Base-by-base conservation (phyloP, 2,113 vertebrate species). In the Recurvirostra avosetta region DNA sequence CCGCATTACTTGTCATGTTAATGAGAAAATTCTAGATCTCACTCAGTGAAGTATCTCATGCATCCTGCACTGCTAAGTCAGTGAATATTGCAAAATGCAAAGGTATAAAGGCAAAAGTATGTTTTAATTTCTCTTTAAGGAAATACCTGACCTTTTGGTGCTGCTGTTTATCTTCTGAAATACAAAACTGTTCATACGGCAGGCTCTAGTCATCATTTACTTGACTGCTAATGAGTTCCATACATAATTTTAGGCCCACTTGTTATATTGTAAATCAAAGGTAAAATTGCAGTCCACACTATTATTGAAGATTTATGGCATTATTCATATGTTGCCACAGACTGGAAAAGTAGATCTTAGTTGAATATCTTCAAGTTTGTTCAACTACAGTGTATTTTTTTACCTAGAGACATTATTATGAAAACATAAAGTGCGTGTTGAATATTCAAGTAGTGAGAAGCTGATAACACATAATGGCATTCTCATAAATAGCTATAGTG, bases 101-200 rank as follows among this genome's bases (percentile, higher is more conserved):
- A 86, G 15, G 12, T 94, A 17, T 62, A 71, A 88, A 82, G 27
- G 36, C 47, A 72, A 88, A 32, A 86, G 30, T 65, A 27, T 52
- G 15, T 80, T 89, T 62, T 62, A 55, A 50, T 94, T 95, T 94
- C 45, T 86, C 65, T 77, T 86, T 55, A 67, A 88, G 61, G n/a
- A 86, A 86, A 87, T 52, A 41, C 23, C 16, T 75, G 40, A 43
- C 47, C 40, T 89, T 92, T 74, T 86, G n/a, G 21, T 86, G 70
- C 68, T 91, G 80, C 56, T 61, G 19, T 72, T 87, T 94, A 32
- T 91, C 66, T 92, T 95, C 65, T 94, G 86, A 89, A 95, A 78
- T 75, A 53, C 15, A 36, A 59, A 92, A 58, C 25, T 72, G 15
- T 50, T 67, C 68, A 40, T 67, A 49, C 50, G 87, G 76, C 52